phyloP scores from a whole-genome alignment of 2,113 vertebrate species.

The Aegithalos caudatus region DNA sequence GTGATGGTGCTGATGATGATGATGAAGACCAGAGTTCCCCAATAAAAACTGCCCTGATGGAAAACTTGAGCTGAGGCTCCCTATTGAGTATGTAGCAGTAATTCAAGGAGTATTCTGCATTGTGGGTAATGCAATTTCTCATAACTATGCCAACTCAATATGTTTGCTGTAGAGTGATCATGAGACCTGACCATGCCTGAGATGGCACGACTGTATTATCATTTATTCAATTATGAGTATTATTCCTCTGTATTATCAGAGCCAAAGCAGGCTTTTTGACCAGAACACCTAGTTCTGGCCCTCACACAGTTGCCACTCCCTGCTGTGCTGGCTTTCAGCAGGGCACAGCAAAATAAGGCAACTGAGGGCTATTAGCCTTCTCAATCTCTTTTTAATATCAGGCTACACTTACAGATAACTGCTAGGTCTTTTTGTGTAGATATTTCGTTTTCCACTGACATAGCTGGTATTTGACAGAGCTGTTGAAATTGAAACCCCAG shows the following conservation, averaged over 20 bases:
- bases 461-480: background rate
- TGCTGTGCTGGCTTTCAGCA: background rate
- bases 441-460: background rate
- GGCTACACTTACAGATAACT: background rate
- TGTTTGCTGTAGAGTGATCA: background rate
- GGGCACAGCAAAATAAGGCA: background rate
- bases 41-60: background rate
- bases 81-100: background rate
- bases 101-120: background rate
- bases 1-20: background rate
- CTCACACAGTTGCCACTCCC: background rate
- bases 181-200: background rate
- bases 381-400: slow-evolving; percentile 40
- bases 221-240: background rate
- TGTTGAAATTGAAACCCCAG: background rate
- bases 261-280: background rate
- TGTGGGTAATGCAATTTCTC: background rate
- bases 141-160: background rate
- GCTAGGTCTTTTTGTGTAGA: background rate
- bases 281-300: background rate
- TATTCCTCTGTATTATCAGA: background rate
- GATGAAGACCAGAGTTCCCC: background rate
- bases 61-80: background rate
- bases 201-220: accelerated
- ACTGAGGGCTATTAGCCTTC: background rate